phyloP scores from a whole-genome alignment of 2,113 vertebrate species.

The Collichthys lucidus region DNA sequence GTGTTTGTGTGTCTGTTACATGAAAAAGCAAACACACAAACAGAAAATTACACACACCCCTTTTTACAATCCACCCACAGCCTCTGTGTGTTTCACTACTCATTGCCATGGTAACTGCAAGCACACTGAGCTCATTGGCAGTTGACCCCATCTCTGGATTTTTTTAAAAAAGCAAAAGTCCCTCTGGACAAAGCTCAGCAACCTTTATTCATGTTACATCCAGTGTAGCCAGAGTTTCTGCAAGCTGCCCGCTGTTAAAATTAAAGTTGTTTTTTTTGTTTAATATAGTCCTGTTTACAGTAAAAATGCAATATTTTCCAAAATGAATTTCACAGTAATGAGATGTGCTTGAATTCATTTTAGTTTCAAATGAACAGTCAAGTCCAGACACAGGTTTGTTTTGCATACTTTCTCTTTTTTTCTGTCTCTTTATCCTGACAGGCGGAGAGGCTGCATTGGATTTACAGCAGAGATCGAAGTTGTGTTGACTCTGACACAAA shows the following conservation, averaged over 20 bases:
- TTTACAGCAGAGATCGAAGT: constrained; percentile 17
- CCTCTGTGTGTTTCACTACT: constrained; percentile 30
- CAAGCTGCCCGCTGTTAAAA: neutral
- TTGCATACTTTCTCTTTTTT: neutral
- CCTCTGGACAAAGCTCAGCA: neutral
- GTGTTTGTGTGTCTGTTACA: neutral
- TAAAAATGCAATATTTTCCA: constrained; percentile 14
- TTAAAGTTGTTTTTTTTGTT: neutral
- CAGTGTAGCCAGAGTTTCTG: neutral
- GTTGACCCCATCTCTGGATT: neutral
- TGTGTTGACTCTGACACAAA: constrained; percentile 50
- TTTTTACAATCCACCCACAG: constrained; percentile 3
- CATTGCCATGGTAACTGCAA: constrained; percentile 64
- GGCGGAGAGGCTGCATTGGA: constrained; percentile 7
- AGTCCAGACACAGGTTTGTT: neutral
- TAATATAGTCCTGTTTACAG: neutral
- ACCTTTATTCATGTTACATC: neutral
- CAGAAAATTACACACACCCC: neutral
- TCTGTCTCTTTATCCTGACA: neutral
- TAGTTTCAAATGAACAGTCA: constrained; percentile 17
- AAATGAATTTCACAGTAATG: neutral
- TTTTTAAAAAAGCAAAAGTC: constrained; percentile 30
- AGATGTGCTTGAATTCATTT: constrained; percentile 13
- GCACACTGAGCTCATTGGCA: constrained; percentile 40
- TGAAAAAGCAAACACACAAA: neutral